phyloP scores from a whole-genome alignment of 2,797 vertebrate genomes.

The Cuniculus paca region DNA sequence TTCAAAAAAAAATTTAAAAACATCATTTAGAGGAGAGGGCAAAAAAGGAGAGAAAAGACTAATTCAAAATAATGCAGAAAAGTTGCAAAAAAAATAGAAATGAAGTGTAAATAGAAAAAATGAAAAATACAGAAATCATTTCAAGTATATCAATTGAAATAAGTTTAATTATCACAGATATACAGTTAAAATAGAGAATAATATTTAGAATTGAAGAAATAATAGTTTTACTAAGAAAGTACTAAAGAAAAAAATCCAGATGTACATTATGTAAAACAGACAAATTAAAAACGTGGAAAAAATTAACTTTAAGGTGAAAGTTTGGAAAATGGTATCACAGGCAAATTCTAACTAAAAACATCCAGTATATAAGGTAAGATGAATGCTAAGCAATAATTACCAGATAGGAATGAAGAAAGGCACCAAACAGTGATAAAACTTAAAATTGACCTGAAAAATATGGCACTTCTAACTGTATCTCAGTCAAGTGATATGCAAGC shows the following conservation, averaged over 20 bases:
- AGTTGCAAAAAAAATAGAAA: not conserved
- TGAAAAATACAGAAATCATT: not conserved
- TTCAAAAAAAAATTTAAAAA: not conserved
- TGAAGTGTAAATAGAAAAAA: not conserved
- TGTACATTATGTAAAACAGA: not conserved
- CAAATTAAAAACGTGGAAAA: not conserved
- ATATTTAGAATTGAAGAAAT: not conserved
- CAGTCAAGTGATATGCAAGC: not conserved
- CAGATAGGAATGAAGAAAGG: not conserved
- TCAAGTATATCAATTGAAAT: not conserved
- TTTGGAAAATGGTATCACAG: not conserved
- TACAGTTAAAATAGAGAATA: not conserved
- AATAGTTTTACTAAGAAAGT: not conserved
- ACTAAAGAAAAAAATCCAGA: not conserved
- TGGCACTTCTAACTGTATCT: not conserved
- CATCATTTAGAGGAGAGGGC: not conserved
- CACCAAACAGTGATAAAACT: not conserved
- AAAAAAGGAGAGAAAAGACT: not conserved
- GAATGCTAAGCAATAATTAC: not conserved
- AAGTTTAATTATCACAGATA: not conserved
- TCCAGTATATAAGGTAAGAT: not conserved
- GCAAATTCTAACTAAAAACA: not conserved
- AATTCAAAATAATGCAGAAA: not conserved
- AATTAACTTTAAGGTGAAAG: not conserved
- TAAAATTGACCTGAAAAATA: not conserved